Base-by-base conservation (phyloP, 2,888 invertebrate species). In the Tipula confusa region DNA sequence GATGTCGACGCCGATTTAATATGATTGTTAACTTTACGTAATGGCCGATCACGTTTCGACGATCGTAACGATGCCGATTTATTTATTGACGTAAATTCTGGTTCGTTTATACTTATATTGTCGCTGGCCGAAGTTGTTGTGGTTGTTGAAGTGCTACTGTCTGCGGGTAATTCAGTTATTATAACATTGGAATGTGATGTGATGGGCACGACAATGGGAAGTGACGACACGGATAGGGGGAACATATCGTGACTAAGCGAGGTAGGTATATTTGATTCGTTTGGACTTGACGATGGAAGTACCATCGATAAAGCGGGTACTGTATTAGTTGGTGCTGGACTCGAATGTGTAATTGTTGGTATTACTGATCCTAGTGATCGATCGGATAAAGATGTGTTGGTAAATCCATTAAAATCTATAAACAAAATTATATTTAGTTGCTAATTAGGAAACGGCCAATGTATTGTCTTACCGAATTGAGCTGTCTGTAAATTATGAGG, bases 401-500 rank as follows among this genome's bases (percentile, higher is more conserved):
- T 29, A 24, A 80, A 80, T 5, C 80, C 31, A 31, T 31, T 80
- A 5, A 80, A 80, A n/a, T 80, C 80, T 80, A n/a, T 29, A 6
- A 80, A 29, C 15, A 80, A 31, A 29, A 80, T 7, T 24, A 7
- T 24, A 28, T 79, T 24, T 4, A 64, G 64, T 64, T 64, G 6
- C 11, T 29, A n/a, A n/a, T n/a, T n/a, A n/a, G n/a, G n/a, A n/a
- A n/a, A n/a, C n/a, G n/a, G n/a, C 5, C 2, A 38, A 82, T 28
- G 38, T 4, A 38, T 82, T 82, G 33, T 36, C 11, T 11, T 31
- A n/a, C 85, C 84, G 82, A 86, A 84, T 85, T 87, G 85, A 85
- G 85, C 85, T 84, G 84, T 85, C 85, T 85, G 85, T 48, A 88
- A 84, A 83, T 87, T 86, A 82, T 86, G 85, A 0, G 94, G 93